A percentile compares a stretch with the other conserved stretches of the same genome.
Evolutionary conservation across 2,888 invertebrate species (phyloP).

Genomic region (Gastracanthus pulcherrimus): DNA sequence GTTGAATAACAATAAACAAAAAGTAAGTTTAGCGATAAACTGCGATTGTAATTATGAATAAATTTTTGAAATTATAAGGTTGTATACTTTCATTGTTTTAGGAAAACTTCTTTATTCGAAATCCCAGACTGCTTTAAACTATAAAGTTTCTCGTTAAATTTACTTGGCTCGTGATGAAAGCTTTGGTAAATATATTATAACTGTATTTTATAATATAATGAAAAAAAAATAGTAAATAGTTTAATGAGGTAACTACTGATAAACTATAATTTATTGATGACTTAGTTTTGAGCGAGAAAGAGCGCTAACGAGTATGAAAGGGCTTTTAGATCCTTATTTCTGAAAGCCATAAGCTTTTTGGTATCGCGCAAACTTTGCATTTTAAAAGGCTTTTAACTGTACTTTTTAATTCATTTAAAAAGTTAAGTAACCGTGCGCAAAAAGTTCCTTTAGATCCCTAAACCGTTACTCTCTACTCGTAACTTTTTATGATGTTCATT

Average conservation of each 20-base stretch:
- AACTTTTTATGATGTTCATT: constrained; percentile 33
- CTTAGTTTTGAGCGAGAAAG: not conserved
- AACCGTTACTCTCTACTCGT: not conserved
- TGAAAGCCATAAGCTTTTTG: constrained; percentile 40
- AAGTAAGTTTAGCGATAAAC: too few relatives aligned
- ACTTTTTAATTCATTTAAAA: constrained; percentile 44
- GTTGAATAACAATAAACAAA: too few relatives aligned
- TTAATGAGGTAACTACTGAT: too few relatives aligned
- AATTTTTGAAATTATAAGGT: too few relatives aligned
- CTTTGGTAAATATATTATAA: too few relatives aligned
- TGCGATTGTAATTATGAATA: too few relatives aligned
- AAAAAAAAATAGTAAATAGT: not conserved
- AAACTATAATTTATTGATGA: not conserved
- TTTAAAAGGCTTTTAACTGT: constrained; percentile 43
- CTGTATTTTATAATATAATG: too few relatives aligned
- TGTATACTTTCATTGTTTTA: too few relatives aligned
- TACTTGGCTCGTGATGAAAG: too few relatives aligned
- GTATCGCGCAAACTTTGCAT: constrained; percentile 25
- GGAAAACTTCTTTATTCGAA: too few relatives aligned
- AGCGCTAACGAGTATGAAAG: not conserved
- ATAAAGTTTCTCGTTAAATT: too few relatives aligned
- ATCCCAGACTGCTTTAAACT: too few relatives aligned
- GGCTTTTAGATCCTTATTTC: constrained; percentile 23
- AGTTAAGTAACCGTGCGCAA: constrained; percentile 21
- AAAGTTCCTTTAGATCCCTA: constrained; percentile 26